Percentiles rank a stretch among this genome's conserved stretches.
Conservation (phyloP, 1,140 invertebrate genomes). For the Monochamus saltuarius region DNA sequence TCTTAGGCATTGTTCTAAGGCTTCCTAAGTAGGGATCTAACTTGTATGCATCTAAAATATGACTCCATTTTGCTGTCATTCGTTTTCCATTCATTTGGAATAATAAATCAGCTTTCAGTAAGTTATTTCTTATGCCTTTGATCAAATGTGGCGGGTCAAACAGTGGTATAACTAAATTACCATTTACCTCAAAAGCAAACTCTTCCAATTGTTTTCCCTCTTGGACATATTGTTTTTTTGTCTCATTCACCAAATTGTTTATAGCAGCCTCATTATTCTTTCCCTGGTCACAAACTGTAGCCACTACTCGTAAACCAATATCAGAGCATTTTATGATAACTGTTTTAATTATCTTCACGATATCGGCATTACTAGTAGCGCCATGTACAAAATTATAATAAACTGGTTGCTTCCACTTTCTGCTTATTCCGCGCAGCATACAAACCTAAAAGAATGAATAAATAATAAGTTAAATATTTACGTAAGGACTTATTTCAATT, state of each 20-base stretch:
- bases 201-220: too few relatives aligned
- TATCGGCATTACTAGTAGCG: slow-evolving; percentile 6
- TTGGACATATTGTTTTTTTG: too few relatives aligned
- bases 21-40: slow-evolving; percentile 21
- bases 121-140: neutral
- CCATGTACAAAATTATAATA: slow-evolving; percentile 18
- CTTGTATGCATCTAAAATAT: slow-evolving; percentile 21
- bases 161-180: too few relatives aligned
- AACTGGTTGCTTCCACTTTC: slow-evolving; percentile 21
- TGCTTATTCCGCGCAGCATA: slow-evolving; percentile 13
- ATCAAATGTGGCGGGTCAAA: neutral
- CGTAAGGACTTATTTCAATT: too few relatives aligned
- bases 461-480: neutral
- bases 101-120: neutral
- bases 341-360: neutral
- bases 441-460: slow-evolving; percentile 13
- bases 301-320: too few relatives aligned
- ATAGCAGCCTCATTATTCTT: too few relatives aligned
- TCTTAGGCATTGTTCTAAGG: slow-evolving; percentile 29
- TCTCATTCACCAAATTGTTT: too few relatives aligned
- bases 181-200: too few relatives aligned
- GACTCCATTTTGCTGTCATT: slow-evolving; percentile 17
- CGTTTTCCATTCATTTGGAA: neutral
- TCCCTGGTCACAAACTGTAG: too few relatives aligned
- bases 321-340: too few relatives aligned